A percentile compares a stretch with the other conserved stretches of the same genome.
phyloP scores from a whole-genome alignment of 2,797 vertebrate species.

The Octomys mimax region DNA sequence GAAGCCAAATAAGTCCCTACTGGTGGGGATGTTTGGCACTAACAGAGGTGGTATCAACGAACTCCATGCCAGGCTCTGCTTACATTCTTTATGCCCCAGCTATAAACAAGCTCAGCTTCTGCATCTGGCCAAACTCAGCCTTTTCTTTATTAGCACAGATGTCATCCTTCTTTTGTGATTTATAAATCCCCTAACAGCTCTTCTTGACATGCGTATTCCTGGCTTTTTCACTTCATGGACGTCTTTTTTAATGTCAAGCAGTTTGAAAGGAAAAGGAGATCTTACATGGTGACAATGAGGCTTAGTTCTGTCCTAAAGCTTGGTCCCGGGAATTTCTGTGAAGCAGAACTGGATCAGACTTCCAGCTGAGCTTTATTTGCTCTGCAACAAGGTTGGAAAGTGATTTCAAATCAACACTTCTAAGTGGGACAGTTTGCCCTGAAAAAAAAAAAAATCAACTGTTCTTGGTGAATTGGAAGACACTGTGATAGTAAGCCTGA shows the following conservation, averaged over 20 bases:
- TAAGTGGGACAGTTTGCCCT: background rate
- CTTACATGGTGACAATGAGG: background rate
- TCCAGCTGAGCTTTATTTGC: background rate
- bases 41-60: background rate
- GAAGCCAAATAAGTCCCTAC: background rate
- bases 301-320: background rate
- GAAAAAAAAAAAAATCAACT: conserved; percentile 6
- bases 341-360: background rate
- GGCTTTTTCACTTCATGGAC: background rate
- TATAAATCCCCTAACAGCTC: background rate
- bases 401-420: background rate
- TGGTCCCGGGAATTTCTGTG: background rate
- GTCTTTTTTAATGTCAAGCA: background rate
- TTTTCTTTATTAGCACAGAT: background rate
- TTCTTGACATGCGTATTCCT: background rate
- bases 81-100: background rate
- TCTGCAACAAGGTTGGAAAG: background rate
- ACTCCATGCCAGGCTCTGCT: background rate
- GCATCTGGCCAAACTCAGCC: background rate
- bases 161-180: background rate
- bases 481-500: background rate
- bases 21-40: background rate
- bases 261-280: background rate
- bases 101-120: background rate
- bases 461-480: background rate